phyloP scores from a whole-genome alignment of 2,888 invertebrate species.

The Listrodromus nycthemerus region DNA sequence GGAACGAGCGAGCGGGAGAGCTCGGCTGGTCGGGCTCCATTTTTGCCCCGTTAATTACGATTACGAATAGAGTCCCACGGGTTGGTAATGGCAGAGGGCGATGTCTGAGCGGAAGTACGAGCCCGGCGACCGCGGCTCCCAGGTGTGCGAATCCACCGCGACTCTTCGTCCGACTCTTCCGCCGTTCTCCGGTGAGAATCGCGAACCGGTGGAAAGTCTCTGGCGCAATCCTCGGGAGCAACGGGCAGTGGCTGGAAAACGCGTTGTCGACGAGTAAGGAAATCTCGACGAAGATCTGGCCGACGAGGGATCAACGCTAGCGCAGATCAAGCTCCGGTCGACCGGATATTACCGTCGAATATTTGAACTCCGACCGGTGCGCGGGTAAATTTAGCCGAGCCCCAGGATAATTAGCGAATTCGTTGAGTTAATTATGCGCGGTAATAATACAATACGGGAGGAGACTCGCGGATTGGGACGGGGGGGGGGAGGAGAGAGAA shows the following conservation, averaged over 20 bases:
- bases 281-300: background rate
- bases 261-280: background rate
- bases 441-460: conserved; percentile 44
- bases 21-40: conserved; percentile 62
- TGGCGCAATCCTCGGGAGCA: too few relatives aligned
- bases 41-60: conserved; percentile 79
- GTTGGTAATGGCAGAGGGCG: conserved; percentile 29
- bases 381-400: conserved; percentile 9
- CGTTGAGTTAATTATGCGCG: conserved; percentile 60
- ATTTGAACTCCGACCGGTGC: conserved; percentile 47
- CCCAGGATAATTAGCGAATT: conserved; percentile 62
- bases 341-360: conserved; percentile 51
- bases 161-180: background rate
- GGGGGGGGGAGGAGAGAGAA: conserved; percentile 21
- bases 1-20: background rate
- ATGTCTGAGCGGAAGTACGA: conserved; percentile 4
- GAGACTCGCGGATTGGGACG: background rate
- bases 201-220: too few relatives aligned
- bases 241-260: too few relatives aligned
- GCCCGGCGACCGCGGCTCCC: background rate
- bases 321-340: conserved; percentile 32
- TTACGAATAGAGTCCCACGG: conserved; percentile 75
- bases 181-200: background rate
- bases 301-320: conserved; percentile 4
- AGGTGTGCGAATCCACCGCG: background rate